Base-by-base conservation (phyloP, 2,113 vertebrate genomes). In the Heterotis niloticus region DNA sequence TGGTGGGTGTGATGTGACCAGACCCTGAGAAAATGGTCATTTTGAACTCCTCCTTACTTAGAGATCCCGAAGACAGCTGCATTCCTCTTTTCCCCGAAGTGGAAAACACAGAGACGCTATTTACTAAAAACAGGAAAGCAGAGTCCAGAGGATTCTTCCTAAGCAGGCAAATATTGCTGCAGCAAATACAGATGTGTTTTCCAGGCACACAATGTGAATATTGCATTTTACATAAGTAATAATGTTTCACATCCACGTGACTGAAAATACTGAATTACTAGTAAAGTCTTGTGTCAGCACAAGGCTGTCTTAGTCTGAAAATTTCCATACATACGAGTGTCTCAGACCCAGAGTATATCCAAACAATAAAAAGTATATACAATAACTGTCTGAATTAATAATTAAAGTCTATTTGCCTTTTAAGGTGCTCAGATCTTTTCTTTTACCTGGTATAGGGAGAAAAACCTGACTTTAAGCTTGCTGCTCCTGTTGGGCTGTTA, bases 401-500 rank as follows among this genome's bases (percentile, higher is more conserved):
- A 23, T 24, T 11, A 69, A 23, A 69, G 28, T 69, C 10, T 69
- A 17, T 17, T n/a, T 67, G n/a, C 24, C 23, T 20, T 62, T 14
- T 62, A 62, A 62, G 14, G 4, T 13, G 4, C 24, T 51, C 68
- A 44, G 28, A 70, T 29, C 77, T 20, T 52, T 67, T 10, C 23
- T 44, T 18, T 11, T 79, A 13, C 81, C 7, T 52, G 60, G 9
- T 24, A 0, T 77, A 94, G 93, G 83, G 71, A 64, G 28, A 75
- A 84, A 44, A 92, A 93, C 81, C 78, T 90, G 7, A 29, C 81
- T 78, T 26, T 90, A 23, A 91, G 90, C 73, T 62, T 93, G 68
- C 23, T 86, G 51, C 83, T 93, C 71, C 77, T 93, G 56, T 76
- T 91, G 0, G 86, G 88, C 79, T 89, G 89, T 77, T 93, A 92